These are phyloP conservation scores for Notechis scutatus DNA, from an alignment of 2,113 vertebrate genomes.

Conservation along the genomic window DNA sequence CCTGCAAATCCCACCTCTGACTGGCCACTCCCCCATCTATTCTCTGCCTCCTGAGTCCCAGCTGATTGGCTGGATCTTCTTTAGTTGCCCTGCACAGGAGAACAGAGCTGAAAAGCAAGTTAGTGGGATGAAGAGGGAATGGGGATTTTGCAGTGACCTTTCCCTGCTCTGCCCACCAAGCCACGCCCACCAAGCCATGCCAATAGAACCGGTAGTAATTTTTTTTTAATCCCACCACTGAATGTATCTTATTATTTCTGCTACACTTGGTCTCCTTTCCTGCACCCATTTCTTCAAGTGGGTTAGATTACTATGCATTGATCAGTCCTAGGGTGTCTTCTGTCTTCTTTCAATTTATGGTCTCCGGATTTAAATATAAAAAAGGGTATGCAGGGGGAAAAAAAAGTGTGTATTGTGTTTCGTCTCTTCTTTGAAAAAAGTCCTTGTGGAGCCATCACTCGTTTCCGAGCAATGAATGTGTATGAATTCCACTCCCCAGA, in stretches of 20 bases:
- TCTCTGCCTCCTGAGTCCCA: too few species aligned
- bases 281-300: not conserved
- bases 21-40: too few species aligned
- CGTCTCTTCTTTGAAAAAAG: not conserved
- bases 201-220: too few species aligned
- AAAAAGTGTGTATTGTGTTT: not conserved
- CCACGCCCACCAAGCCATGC: too few species aligned
- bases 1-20: too few species aligned
- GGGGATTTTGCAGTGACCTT: too few species aligned
- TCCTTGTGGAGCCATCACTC: not conserved
- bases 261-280: not conserved
- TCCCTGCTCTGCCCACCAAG: too few species aligned
- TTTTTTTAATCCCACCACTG: too few species aligned
- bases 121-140: too few species aligned
- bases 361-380: not conserved
- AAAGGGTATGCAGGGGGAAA: rapidly evolving
- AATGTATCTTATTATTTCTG: not conserved
- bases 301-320: not conserved
- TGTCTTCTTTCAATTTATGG: not conserved
- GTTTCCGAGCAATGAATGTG: not conserved
- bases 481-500: not conserved
- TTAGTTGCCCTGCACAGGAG: too few species aligned
- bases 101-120: too few species aligned
- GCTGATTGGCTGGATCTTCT: too few species aligned
- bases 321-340: not conserved